Evolutionary conservation across 2,888 invertebrate species (phyloP).

Genomic region (Copidosoma aretas): DNA sequence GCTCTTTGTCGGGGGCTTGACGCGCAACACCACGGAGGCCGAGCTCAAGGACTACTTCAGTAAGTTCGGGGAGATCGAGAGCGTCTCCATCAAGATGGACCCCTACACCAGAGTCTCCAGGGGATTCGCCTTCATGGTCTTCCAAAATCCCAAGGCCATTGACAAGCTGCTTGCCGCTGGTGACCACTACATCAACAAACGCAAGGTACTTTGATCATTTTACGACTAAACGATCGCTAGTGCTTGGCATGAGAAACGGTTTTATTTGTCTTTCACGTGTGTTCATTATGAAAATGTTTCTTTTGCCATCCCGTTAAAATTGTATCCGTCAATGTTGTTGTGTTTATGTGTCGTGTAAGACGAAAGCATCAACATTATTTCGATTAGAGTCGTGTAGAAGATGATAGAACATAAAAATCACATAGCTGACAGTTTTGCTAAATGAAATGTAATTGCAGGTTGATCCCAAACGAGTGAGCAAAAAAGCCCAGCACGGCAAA

Average conservation of each 20-base stretch:
- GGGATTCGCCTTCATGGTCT: constrained; percentile 73
- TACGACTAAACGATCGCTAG: too few relatives aligned
- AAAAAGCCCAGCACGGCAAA: constrained; percentile 69
- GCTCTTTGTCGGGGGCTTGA: constrained; percentile 71
- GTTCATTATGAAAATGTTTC: too few relatives aligned
- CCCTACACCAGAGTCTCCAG: constrained; percentile 69
- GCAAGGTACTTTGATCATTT: constrained; percentile 58
- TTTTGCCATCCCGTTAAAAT: too few relatives aligned
- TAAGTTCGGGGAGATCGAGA: constrained; percentile 70
- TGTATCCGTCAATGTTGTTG: too few relatives aligned
- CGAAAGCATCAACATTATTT: too few relatives aligned
- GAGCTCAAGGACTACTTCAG: constrained; percentile 70
- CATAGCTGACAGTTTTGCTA: too few relatives aligned
- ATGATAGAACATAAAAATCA: too few relatives aligned
- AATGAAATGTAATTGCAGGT: constrained; percentile 56
- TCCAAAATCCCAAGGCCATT: constrained; percentile 67
- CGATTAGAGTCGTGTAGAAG: too few relatives aligned
- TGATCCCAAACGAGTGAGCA: constrained; percentile 72
- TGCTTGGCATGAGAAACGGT: too few relatives aligned
- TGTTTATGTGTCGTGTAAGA: too few relatives aligned
- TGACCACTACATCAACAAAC: constrained; percentile 69
- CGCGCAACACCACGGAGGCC: constrained; percentile 68
- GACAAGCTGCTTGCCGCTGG: constrained; percentile 65
- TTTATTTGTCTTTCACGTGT: too few relatives aligned
- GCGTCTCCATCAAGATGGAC: constrained; percentile 71